Conservation (phyloP, 35 echinoderm and acorn worm genomes). For the Ophiothrix spiculata region DNA sequence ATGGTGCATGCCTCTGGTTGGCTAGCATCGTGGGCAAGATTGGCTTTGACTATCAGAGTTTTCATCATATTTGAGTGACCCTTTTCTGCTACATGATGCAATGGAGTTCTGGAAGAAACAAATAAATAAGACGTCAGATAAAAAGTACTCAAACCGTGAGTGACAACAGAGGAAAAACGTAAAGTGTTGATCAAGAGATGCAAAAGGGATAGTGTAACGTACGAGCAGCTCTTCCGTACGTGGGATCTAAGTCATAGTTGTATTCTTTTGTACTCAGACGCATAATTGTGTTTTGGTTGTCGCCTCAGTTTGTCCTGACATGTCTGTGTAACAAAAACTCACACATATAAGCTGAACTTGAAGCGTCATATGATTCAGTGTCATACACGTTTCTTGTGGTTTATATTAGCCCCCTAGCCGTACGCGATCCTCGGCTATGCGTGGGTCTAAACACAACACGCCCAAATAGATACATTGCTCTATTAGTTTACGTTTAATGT, state of each 20-base stretch:
- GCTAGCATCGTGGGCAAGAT: background rate
- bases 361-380: too few species aligned
- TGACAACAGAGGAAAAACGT: too few species aligned
- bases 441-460: too few species aligned
- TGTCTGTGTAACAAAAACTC: too few species aligned
- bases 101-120: constrained; percentile 19
- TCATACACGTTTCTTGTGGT: too few species aligned
- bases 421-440: too few species aligned
- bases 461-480: too few species aligned
- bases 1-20: background rate
- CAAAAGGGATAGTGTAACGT: too few species aligned
- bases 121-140: background rate
- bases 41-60: background rate
- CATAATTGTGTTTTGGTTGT: background rate
- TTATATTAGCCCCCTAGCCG: too few species aligned
- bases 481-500: too few species aligned
- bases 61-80: constrained; percentile 5
- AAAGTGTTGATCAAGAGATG: too few species aligned
- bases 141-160: background rate
- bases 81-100: constrained; percentile 15
- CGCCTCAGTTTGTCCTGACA: background rate
- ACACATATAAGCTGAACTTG: too few species aligned
- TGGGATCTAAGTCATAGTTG: background rate
- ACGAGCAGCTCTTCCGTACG: background rate
- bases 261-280: background rate